Percentiles rank a stretch among this genome's conserved stretches.
Conservation (phyloP, 2,797 vertebrate species). For the Sebastes oblongus region DNA sequence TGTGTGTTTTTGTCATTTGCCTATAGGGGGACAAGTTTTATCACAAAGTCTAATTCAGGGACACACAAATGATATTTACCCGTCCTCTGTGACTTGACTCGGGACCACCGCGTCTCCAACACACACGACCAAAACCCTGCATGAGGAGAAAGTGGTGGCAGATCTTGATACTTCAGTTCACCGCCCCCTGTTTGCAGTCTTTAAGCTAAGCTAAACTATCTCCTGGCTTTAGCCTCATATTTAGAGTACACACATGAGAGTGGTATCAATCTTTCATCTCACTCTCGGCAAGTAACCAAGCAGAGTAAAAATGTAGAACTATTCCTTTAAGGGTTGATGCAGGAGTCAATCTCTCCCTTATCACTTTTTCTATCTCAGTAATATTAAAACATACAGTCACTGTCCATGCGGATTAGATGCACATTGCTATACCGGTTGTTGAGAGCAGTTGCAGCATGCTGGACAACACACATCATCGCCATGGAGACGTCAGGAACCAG, state of each 20-base stretch:
- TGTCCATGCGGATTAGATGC: not conserved
- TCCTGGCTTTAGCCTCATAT: not conserved
- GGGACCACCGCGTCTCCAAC: slow-evolving; percentile 66
- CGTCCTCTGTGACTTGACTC: slow-evolving; percentile 40
- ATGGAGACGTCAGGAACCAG: slow-evolving; percentile 69
- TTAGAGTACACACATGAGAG: not conserved
- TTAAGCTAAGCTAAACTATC: too few species aligned
- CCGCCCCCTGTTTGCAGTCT: too few species aligned
- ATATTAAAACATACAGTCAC: not conserved
- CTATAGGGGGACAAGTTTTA: not conserved
- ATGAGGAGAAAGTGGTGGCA: not conserved
- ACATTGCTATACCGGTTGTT: slow-evolving; percentile 62
- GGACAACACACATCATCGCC: slow-evolving; percentile 63
- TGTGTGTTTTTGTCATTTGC: not conserved
- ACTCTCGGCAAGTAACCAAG: not conserved
- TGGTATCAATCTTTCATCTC: not conserved
- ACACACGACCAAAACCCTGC: slow-evolving; percentile 79
- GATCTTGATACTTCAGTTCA: too few species aligned
- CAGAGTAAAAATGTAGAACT: not conserved
- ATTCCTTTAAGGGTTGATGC: not conserved
- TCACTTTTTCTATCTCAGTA: not conserved
- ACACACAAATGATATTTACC: slow-evolving; percentile 50
- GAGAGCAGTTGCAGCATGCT: slow-evolving; percentile 52
- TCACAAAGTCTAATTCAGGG: not conserved
- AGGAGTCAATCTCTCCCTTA: not conserved